Evolutionary conservation across 2,797 vertebrate species (phyloP), one percentile per base, ranked within the genome.

Genomic region (Capromys pilorides): DNA sequence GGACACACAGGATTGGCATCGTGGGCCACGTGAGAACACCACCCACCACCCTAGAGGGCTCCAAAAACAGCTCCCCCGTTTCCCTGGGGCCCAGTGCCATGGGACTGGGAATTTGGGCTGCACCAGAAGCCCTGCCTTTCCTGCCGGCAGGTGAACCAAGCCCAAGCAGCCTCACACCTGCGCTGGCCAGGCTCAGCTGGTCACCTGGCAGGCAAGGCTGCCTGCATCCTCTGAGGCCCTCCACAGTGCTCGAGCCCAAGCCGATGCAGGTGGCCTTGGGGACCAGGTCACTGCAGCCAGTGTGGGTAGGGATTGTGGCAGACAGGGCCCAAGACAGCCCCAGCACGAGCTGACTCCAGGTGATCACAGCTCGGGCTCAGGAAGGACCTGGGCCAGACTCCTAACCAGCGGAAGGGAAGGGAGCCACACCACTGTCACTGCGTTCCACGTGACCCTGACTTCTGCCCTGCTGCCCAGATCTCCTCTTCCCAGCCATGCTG

Each of bases 391-490:
- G 51, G 39, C 39, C 78, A 59, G 10, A 21, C 64, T 6, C 59
- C 49, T 33, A 41, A 69, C 19, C 3, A 5, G 21, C 28, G n/a
- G 39, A 19, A 9, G 36, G 5, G 36, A 59, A 8, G 31, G 26
- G 26, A 26, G 33, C 2, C 12, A 28, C 24, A 31, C 28, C 41
- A 45, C 51, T 28, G 6, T 41, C 36, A 26, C 64, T 57, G 62
- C 1, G 0, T 67, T n/a, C 66, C 24, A 39, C 3, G 28, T 31
- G 12, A 39, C 64, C 9, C 7, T 36, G 6, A 21, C 18, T 1
- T 22, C 33, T 1, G 2, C 11, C 59, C 64, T 28, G 16, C 1
- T 19, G 4, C 3, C 54, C 19, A 61, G 5, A 1, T 1, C 28
- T 39, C 31, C 2, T 41, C 26, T 41, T 41, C 62, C 41, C 0